phyloP scores from a whole-genome alignment of 1,140 invertebrate species.

The Orchesella cincta region DNA sequence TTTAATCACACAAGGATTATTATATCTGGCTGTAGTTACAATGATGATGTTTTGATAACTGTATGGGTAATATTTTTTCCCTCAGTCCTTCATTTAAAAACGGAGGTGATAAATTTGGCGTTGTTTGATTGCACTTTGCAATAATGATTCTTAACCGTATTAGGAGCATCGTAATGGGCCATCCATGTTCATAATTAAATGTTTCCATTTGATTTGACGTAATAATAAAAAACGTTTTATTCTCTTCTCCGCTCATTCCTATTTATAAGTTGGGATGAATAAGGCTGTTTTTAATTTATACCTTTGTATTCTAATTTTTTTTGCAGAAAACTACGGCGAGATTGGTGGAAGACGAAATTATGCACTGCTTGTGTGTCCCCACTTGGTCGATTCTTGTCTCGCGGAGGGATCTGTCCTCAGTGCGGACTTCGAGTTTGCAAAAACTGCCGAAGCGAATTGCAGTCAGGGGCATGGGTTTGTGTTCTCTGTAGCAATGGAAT shows the following conservation, averaged over 20 bases:
- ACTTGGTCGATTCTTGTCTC: slow-evolving; percentile 37
- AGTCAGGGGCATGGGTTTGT: slow-evolving; percentile 42
- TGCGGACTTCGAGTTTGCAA: slow-evolving; percentile 48
- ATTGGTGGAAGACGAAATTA: slow-evolving; percentile 46
- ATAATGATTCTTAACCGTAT: neutral
- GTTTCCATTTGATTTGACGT: neutral
- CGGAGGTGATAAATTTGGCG: slow-evolving; percentile 23
- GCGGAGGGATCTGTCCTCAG: slow-evolving; percentile 45
- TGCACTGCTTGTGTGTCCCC: slow-evolving; percentile 46
- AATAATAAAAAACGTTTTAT: neutral
- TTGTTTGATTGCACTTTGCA: slow-evolving; percentile 3
- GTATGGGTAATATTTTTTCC: neutral
- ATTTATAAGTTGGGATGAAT: too few relatives aligned
- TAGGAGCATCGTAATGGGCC: neutral
- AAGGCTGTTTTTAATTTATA: neutral
- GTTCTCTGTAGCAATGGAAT: slow-evolving; percentile 41
- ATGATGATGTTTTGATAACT: too few relatives aligned
- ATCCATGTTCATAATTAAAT: neutral
- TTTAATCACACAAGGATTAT: too few relatives aligned
- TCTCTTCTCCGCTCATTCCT: neutral
- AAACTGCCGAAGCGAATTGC: slow-evolving; percentile 38
- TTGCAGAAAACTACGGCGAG: slow-evolving; percentile 42
- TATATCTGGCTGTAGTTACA: too few relatives aligned
- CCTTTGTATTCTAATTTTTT: too few relatives aligned
- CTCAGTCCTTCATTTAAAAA: neutral